Base-by-base conservation (phyloP, 2,888 invertebrate species). In the Luperina nickerlii region DNA sequence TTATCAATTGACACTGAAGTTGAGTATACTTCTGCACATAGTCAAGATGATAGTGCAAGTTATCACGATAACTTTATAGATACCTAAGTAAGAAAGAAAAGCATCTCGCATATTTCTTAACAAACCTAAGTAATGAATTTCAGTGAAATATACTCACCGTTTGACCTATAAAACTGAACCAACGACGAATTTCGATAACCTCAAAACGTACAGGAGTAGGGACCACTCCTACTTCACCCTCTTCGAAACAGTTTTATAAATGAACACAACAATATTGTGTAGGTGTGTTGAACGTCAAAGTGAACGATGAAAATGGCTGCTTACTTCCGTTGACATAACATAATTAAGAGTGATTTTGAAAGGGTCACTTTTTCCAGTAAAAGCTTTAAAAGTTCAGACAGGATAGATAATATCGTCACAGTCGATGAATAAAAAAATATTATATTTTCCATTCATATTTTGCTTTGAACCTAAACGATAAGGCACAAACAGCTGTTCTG, bases 171-270 rank as follows among this genome's bases (percentile, higher is more conserved):
- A 54, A 32, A 9, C 20, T 15, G 24, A 27, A 24, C 20, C 3
- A 38, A 62, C 11, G 5, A 63, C 20, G 2, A 76, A 45, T 78
- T 38, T 51, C 3, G 51, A 42, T 27, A 42, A 57, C 54, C 24
- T 70, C 5, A 70, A 6, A 60, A 20, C 57, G 24, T 24, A n/a
- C 57, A 24, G 24, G 24, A 57, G 57, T 60, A 67, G n/a, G 18
- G 42, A 48, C 54, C 66, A 73, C 72, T 62, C 60, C 69, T 38
- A 57, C 18, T 20, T 62, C 8, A 82, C 76, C 68, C 72, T 77
- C 73, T 48, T 57, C 38, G 2, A 72, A 68, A 20, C 24, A 24
- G 18, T 63, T 72, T 84, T 62, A n/a, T 81, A 38, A 82, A 86
- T 38, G 38, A 27, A 57, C 18, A 38, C 54, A 65, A 57, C 65